phyloP scores from a whole-genome alignment of 2,888 invertebrate genomes.

The Drosophila antonietae region DNA sequence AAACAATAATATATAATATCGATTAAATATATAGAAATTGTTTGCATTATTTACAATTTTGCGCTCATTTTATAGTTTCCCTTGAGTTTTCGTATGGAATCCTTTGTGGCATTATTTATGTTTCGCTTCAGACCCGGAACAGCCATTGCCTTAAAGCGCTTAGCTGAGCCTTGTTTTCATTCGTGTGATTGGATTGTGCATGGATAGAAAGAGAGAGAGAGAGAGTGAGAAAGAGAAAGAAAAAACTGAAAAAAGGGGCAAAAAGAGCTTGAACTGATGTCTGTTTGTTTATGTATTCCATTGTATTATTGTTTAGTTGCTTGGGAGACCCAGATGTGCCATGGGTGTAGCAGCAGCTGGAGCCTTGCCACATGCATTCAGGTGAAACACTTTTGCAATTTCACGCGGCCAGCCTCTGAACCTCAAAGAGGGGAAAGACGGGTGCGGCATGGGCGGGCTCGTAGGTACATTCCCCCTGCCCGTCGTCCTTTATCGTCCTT shows the following conservation, averaged over 20 bases:
- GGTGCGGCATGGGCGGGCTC: neutral
- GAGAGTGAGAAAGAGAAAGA: neutral
- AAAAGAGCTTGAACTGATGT: slow-evolving; percentile 9
- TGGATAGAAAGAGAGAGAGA: neutral
- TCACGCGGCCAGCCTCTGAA: slow-evolving; percentile 67
- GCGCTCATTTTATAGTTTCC: neutral
- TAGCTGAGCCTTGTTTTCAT: slow-evolving; percentile 8
- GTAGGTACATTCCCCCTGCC: neutral
- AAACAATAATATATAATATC: neutral
- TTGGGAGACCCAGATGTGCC: slow-evolving; percentile 38
- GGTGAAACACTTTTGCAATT: slow-evolving; percentile 82
- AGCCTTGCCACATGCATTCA: slow-evolving; percentile 67
- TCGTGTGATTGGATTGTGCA: slow-evolving; percentile 18
- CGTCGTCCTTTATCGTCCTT: neutral
- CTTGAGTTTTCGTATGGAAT: neutral
- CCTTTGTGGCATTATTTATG: slow-evolving; percentile 19
- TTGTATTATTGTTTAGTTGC: slow-evolving; percentile 54
- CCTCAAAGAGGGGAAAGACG: slow-evolving; percentile 14
- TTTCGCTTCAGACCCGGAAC: neutral
- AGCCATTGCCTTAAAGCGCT: slow-evolving; percentile 5
- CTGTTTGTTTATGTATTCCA: slow-evolving; percentile 31
- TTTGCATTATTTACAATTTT: slow-evolving; percentile 2
- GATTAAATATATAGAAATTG: neutral
- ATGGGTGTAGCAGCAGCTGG: slow-evolving; percentile 41
- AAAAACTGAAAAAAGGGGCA: neutral